Conservation (phyloP, 2,888 invertebrate species). For the Halictus quadricinctus region DNA sequence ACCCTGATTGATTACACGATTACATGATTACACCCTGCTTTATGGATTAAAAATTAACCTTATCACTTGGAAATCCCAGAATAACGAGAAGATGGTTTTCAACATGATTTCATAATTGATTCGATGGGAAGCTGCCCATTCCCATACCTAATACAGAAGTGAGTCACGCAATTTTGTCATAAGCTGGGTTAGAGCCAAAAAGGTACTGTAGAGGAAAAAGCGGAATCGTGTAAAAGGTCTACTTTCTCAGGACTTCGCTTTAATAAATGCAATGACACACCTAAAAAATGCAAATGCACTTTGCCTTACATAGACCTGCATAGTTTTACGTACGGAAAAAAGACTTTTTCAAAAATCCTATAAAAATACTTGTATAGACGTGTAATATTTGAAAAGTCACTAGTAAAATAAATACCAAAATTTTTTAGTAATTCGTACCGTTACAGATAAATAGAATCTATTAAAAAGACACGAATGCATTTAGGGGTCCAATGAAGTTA, state of each 20-base stretch:
- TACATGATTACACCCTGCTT: too few species aligned
- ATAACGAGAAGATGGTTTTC: not conserved
- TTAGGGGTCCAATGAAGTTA: not conserved
- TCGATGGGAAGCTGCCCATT: not conserved
- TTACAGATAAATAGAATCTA: not conserved
- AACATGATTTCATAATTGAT: not conserved
- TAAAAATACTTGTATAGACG: not conserved
- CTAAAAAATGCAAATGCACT: constrained; percentile 10
- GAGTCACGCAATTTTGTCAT: not conserved
- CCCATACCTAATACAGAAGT: not conserved
- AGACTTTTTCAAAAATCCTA: not conserved
- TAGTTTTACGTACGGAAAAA: not conserved
- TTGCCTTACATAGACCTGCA: not conserved
- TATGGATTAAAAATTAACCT: not conserved
- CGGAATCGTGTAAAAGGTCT: not conserved
- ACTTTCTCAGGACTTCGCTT: not conserved
- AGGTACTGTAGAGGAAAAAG: not conserved
- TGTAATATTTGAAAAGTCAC: not conserved
- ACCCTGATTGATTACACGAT: too few species aligned
- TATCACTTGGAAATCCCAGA: not conserved
- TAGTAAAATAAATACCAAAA: not conserved
- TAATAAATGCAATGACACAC: not conserved
- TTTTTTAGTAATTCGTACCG: not conserved
- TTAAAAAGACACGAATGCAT: not conserved
- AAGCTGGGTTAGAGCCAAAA: not conserved